Percentiles rank a stretch among this genome's conserved stretches.
These are phyloP conservation scores for Chrysochloris asiatica DNA, from an alignment of 2,113 vertebrate genomes.

Conservation along the genomic window DNA sequence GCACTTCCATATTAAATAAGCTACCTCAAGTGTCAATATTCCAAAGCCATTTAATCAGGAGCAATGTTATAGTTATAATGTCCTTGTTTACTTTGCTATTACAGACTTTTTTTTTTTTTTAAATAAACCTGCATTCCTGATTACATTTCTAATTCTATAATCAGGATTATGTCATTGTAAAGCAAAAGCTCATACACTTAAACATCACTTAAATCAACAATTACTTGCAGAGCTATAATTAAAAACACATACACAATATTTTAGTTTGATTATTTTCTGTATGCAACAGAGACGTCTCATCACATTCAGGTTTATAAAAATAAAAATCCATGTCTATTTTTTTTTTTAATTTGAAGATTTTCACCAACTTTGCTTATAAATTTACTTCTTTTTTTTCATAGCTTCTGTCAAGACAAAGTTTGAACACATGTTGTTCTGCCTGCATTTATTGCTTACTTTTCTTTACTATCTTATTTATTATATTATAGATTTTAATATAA, in stretches of 20 bases:
- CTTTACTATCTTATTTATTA: not conserved
- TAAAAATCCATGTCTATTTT: not conserved
- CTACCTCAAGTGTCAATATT: not conserved
- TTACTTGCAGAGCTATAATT: not conserved
- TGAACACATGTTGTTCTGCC: not conserved
- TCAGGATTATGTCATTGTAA: not conserved
- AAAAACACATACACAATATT: conserved; percentile 24
- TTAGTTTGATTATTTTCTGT: conserved; percentile 37
- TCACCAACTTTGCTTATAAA: not conserved
- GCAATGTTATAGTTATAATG: not conserved
- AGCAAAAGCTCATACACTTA: not conserved
- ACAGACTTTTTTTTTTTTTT: conserved; percentile 43
- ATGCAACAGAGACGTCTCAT: not conserved
- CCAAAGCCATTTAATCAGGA: not conserved
- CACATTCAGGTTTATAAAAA: conserved; percentile 20
- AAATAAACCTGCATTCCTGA: not conserved
- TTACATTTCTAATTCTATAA: conserved; percentile 20
- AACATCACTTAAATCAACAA: conserved; percentile 2
- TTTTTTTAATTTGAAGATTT: not conserved
- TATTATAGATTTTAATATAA: not conserved
- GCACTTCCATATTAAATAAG: not conserved
- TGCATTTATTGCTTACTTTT: not conserved
- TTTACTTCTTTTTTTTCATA: not conserved
- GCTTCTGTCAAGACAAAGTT: not conserved
- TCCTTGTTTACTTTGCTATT: conserved; percentile 17